A percentile compares a stretch with the other conserved stretches of the same genome.
These are phyloP conservation scores for Corbicula japonica DNA, from an alignment of 2,888 invertebrate genomes.

Conservation along the genomic window DNA sequence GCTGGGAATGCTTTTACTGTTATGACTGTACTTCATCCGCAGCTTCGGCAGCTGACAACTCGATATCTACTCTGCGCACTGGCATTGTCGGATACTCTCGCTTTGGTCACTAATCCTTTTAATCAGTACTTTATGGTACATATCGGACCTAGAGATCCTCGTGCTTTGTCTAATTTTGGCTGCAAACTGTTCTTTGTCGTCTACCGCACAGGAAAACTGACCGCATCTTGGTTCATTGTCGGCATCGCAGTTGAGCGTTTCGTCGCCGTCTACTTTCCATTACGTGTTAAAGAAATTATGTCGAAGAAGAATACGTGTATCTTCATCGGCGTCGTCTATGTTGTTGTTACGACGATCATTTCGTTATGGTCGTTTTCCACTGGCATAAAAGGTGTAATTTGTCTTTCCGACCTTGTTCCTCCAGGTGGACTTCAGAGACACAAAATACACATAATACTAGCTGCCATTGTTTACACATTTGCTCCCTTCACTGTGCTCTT, in stretches of 20 bases:
- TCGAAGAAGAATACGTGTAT: slow-evolving; percentile 7
- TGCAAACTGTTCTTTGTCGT: slow-evolving; percentile 42
- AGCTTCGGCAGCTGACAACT: slow-evolving; percentile 9
- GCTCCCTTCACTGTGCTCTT: slow-evolving; percentile 57
- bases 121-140: slow-evolving; percentile 21
- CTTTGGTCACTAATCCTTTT: slow-evolving; percentile 23
- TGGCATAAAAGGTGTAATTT: slow-evolving; percentile 39
- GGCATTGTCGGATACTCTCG: slow-evolving; percentile 18
- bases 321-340: slow-evolving; percentile 9
- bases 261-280: slow-evolving; percentile 36
- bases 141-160: slow-evolving; percentile 1
- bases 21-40: slow-evolving; percentile 11
- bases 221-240: slow-evolving; percentile 44
- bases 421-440: slow-evolving; percentile 12
- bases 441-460: slow-evolving; percentile 37
- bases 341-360: slow-evolving; percentile 28
- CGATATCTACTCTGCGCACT: slow-evolving; percentile 14
- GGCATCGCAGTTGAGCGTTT: slow-evolving; percentile 38
- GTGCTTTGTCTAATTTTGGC: slow-evolving; percentile 19
- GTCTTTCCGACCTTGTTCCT: slow-evolving; percentile 27
- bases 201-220: slow-evolving; percentile 33
- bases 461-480: slow-evolving; percentile 47
- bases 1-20: slow-evolving; percentile 5
- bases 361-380: slow-evolving; percentile 62
- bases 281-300: slow-evolving; percentile 7